Percentiles rank a stretch among this genome's conserved stretches.
Evolutionary conservation across 2,888 invertebrate species (phyloP).

Genomic region (Nomada hirtipes): DNA sequence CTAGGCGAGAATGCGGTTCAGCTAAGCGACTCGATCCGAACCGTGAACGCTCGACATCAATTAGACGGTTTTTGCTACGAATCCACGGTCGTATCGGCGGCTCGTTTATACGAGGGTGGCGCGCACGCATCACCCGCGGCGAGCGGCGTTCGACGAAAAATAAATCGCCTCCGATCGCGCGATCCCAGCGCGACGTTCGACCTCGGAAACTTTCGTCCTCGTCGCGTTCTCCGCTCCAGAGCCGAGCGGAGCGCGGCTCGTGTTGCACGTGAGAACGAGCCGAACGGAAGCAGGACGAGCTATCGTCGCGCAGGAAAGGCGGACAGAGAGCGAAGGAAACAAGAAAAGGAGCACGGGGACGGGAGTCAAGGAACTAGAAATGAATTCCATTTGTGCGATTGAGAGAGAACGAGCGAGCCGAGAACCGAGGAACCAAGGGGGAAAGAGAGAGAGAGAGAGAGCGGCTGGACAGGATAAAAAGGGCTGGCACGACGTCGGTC

Average conservation of each 20-base stretch:
- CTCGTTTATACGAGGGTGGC: slow-evolving; percentile 40
- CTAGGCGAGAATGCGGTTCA: slow-evolving; percentile 13
- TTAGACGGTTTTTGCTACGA: slow-evolving; percentile 30
- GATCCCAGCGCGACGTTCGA: background rate
- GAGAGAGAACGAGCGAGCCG: slow-evolving; percentile 61
- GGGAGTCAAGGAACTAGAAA: slow-evolving; percentile 77
- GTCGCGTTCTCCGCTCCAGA: background rate
- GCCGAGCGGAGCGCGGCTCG: background rate
- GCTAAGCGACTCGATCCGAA: slow-evolving; percentile 11
- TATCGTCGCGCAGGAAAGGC: slow-evolving; percentile 22
- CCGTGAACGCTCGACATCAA: slow-evolving; percentile 29
- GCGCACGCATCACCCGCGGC: slow-evolving; percentile 31
- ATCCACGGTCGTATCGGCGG: background rate
- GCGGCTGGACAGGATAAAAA: slow-evolving; percentile 62
- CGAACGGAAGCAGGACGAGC: slow-evolving; percentile 53
- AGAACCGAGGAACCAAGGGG: slow-evolving; percentile 27
- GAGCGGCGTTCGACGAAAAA: slow-evolving; percentile 13
- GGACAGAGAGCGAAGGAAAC: slow-evolving; percentile 30
- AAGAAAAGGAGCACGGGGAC: slow-evolving; percentile 56
- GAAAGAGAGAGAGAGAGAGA: slow-evolving; percentile 24
- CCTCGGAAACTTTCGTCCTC: slow-evolving; percentile 28
- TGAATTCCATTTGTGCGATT: slow-evolving; percentile 74
- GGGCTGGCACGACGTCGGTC: slow-evolving; percentile 72
- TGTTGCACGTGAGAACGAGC: slow-evolving; percentile 65
- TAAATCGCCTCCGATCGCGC: slow-evolving; percentile 9